These are phyloP conservation scores for Helobdella robusta DNA, from an alignment of 2,888 invertebrate species.

Conservation along the genomic window DNA sequence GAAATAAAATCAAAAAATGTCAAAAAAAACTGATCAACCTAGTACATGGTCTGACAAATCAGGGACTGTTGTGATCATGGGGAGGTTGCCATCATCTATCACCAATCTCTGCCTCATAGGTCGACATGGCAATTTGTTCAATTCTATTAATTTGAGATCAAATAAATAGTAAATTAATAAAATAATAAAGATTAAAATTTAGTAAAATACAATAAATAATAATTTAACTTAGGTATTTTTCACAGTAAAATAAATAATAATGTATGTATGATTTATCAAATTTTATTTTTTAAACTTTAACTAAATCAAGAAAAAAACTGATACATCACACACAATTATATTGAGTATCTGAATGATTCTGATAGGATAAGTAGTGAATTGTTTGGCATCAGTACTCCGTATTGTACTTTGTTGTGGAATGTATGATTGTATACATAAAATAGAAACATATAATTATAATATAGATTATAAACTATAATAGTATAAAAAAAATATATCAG, in stretches of 20 bases:
- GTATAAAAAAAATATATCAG: too few species aligned
- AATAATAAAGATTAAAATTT: too few species aligned
- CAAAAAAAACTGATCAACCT: slow-evolving; percentile 26
- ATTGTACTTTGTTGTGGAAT: too few species aligned
- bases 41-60: slow-evolving; percentile 35
- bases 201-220: too few species aligned
- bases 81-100: slow-evolving; percentile 27
- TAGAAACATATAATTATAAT: too few species aligned
- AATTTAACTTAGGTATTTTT: too few species aligned
- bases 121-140: slow-evolving; percentile 39
- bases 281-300: background rate
- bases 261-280: background rate
- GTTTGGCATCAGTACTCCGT: too few species aligned
- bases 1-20: background rate
- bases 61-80: slow-evolving; percentile 36
- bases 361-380: too few species aligned
- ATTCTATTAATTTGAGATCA: slow-evolving; percentile 31
- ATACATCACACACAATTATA: background rate
- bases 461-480: too few species aligned
- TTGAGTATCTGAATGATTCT: background rate
- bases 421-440: too few species aligned
- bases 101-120: slow-evolving; percentile 29
- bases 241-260: background rate
- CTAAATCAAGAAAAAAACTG: background rate
- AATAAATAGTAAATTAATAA: background rate